Evolutionary conservation across 2,888 invertebrate species (phyloP).

Genomic region (Acleris emargana): DNA sequence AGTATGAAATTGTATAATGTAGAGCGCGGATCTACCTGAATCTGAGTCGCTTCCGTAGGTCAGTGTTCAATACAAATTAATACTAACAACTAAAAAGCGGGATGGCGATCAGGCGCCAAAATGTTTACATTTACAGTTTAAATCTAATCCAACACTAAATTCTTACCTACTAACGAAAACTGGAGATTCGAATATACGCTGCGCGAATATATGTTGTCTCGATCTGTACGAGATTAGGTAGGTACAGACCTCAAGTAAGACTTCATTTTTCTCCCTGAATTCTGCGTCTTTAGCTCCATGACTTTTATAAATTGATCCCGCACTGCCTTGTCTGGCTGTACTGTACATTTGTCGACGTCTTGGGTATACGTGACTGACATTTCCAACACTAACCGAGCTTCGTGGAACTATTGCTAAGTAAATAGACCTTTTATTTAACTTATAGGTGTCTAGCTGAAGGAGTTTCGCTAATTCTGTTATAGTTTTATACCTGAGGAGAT

Average conservation of each 20-base stretch:
- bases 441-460: neutral
- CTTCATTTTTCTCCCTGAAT: conserved; percentile 4
- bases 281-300: neutral
- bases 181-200: no score
- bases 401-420: conserved; percentile 14
- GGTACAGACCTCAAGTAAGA: neutral
- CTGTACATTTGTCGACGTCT: conserved; percentile 27
- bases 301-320: conserved; percentile 18
- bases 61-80: no score
- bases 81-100: no score
- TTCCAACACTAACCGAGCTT: neutral
- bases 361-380: conserved; percentile 22
- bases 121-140: no score
- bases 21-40: no score
- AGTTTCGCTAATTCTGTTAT: conserved; percentile 15
- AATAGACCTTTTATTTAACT: conserved; percentile 19
- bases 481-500: neutral
- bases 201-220: no score
- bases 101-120: no score
- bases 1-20: no score
- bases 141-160: no score
- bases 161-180: no score
- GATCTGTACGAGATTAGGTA: no score
- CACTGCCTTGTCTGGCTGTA: conserved; percentile 12
- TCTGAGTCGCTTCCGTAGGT: no score